Base-by-base conservation (phyloP, 2,888 invertebrate genomes). In the Dynastes grantii region DNA sequence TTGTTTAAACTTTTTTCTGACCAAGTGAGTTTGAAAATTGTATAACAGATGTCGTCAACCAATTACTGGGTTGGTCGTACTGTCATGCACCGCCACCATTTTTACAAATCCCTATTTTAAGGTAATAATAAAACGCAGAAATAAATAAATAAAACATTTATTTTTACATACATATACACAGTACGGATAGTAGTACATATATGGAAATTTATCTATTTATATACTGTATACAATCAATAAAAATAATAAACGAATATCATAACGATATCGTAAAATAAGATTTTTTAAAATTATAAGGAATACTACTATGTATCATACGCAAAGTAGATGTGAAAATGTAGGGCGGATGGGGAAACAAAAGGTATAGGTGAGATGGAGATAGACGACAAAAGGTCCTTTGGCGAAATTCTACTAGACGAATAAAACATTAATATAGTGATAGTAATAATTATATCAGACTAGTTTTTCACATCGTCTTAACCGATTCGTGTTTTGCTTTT, bases 111-210 rank as follows among this genome's bases (percentile, higher is more conserved):
- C 11, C 45, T 45, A 45, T 45, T 45, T 8, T 1, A 37, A 37
- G 8, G 8, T 1, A 45, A 45, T 45, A 71, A 32, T 71, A 58
- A 55, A 58, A 71, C 32, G 58, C 16, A 58, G 1, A 58, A 22
- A 73, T 73, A 73, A 73, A 73, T 58, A 73, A 73, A 73, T 73
- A 73, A 73, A 73, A 73, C 58, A 58, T 73, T 58, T 73, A 73
- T 58, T 73, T 73, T 40, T 49, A 45, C 16, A 67, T 49, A 55
- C 27, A 40, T 73, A 58, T 58, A 73, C 51, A 73, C 45, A 58
- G 58, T 73, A 73, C 58, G 58, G 16, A 73, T 58, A 73, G 22
- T 37, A 53, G 51, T 8, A n/a, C 27, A 53, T 45, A 45, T 45
- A 11, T 45, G 8, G 45, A 45, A 45, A 45, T 45, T 45, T 45